These are phyloP conservation scores for Malurus melanocephalus DNA, from an alignment of 2,113 vertebrate species.

Conservation along the genomic window DNA sequence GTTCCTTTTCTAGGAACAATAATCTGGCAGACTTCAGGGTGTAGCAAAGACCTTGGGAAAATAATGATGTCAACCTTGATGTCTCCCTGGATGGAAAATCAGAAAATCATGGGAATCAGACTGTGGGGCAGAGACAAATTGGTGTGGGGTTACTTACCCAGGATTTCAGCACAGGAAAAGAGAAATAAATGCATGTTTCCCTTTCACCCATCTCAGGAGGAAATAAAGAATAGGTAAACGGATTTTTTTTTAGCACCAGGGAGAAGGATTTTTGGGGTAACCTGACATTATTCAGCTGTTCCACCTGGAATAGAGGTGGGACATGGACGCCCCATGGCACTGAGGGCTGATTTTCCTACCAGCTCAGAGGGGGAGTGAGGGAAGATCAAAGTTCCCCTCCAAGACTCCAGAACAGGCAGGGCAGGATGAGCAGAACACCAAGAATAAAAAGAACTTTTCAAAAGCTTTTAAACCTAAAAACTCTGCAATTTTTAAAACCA, in stretches of 20 bases:
- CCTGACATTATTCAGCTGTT: background rate
- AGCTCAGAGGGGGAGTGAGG: background rate
- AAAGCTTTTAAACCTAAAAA: background rate
- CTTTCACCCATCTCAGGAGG: background rate
- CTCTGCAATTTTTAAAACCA: background rate
- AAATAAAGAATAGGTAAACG: background rate
- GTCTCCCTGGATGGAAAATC: background rate
- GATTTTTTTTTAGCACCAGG: background rate
- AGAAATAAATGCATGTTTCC: background rate
- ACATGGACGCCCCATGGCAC: background rate
- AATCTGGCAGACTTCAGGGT: background rate
- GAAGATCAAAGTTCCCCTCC: background rate
- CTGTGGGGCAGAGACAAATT: background rate
- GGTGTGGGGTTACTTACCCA: conserved; percentile 6
- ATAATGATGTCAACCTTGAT: background rate
- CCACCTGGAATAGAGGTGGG: background rate
- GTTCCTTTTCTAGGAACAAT: background rate
- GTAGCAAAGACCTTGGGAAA: background rate
- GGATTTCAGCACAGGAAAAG: background rate
- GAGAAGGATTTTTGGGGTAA: background rate
- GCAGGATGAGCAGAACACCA: background rate
- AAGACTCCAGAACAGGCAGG: background rate
- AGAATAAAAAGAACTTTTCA: background rate
- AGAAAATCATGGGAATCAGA: background rate
- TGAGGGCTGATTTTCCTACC: background rate